Percentiles rank a stretch among this genome's conserved stretches.
Evolutionary conservation across 2,113 vertebrate species (phyloP).

Genomic region (Cairina moschata): DNA sequence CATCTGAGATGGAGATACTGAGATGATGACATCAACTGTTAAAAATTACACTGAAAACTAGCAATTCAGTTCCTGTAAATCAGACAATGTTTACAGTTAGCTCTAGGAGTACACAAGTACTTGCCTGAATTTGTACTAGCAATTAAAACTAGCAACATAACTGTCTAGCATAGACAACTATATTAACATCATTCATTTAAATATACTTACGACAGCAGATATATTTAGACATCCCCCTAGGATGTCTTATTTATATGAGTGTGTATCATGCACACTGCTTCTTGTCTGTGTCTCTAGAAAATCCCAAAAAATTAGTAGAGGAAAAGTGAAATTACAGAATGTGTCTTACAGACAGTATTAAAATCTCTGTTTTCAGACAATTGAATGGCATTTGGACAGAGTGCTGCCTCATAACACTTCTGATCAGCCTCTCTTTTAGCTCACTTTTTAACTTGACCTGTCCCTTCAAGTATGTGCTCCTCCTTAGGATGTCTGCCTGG

Average conservation of each 20-base stretch:
- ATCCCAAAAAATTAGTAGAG: neutral
- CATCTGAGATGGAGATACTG: neutral
- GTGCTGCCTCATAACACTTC: neutral
- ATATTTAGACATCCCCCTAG: neutral
- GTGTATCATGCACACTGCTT: neutral
- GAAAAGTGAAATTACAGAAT: neutral
- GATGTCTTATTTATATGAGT: neutral
- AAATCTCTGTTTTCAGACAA: neutral
- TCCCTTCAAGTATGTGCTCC: neutral
- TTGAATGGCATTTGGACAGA: neutral
- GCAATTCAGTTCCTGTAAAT: neutral
- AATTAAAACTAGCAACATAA: neutral
- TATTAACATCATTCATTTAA: neutral
- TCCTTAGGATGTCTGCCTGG: neutral
- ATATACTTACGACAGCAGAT: neutral
- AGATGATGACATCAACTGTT: rapidly evolving
- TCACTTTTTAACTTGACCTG: neutral
- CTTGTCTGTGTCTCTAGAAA: neutral
- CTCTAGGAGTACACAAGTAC: neutral
- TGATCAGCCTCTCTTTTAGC: neutral
- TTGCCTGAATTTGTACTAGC: neutral
- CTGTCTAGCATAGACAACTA: neutral
- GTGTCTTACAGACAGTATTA: neutral
- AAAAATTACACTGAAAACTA: neutral
- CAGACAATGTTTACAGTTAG: neutral